A percentile compares a stretch with the other conserved stretches of the same genome.
These are phyloP conservation scores for Stichodactyla mertensii DNA, from an alignment of 64 coral and sea anemone genomes.

Conservation along the genomic window DNA sequence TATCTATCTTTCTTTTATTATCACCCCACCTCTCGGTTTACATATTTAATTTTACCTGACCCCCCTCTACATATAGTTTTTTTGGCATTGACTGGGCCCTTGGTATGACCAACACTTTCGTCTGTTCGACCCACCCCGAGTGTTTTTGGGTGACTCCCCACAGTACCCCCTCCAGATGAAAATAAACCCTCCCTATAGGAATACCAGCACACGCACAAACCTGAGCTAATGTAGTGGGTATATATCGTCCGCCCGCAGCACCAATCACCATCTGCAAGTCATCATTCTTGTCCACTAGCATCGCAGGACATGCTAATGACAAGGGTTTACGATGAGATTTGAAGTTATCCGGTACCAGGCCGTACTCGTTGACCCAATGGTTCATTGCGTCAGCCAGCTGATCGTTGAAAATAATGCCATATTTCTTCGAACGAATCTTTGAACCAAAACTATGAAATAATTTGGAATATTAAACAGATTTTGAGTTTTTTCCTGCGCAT, in stretches of 20 bases:
- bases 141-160: no score
- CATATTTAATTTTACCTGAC: no score
- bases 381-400: conserved; percentile 72
- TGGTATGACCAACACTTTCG: no score
- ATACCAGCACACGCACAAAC: neutral
- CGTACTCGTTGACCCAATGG: conserved; percentile 58
- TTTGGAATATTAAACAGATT: neutral
- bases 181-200: no score
- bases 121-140: no score
- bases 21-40: no score
- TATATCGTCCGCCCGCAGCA: conserved; percentile 71
- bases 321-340: conserved; percentile 59
- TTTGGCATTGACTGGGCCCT: no score
- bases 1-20: no score
- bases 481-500: neutral
- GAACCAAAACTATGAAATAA: conserved; percentile 32
- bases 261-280: conserved; percentile 81
- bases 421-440: conserved; percentile 33
- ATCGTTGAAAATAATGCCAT: conserved; percentile 69
- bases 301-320: conserved; percentile 68
- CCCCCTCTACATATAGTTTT: no score
- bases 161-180: no score
- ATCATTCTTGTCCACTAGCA: conserved; percentile 57
- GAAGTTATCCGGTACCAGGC: conserved; percentile 44
- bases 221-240: conserved; percentile 68